Percentiles rank a stretch among this genome's conserved stretches.
These are phyloP conservation scores for Cyclophora punctaria DNA, from an alignment of 2,888 invertebrate genomes.

Conservation along the genomic window DNA sequence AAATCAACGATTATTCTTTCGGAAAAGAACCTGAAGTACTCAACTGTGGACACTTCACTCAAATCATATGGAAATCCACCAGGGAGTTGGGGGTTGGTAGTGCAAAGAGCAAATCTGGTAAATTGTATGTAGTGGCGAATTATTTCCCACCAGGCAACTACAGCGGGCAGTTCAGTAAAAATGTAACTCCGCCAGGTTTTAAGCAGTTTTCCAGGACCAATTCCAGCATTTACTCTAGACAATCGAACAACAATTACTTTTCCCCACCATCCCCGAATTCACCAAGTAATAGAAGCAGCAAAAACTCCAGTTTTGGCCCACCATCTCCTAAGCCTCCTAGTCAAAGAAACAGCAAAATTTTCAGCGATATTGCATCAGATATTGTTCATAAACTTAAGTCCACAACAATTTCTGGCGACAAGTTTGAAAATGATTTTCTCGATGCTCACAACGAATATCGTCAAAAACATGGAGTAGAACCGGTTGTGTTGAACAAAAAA, in stretches of 20 bases:
- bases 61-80: slow-evolving; percentile 88
- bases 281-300: slow-evolving; percentile 19
- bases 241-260: slow-evolving; percentile 44
- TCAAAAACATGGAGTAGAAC: slow-evolving; percentile 79
- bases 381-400: slow-evolving; percentile 54
- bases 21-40: slow-evolving; percentile 79
- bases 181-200: slow-evolving; percentile 77
- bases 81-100: slow-evolving; percentile 84
- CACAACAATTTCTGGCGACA: slow-evolving; percentile 42
- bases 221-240: slow-evolving; percentile 26
- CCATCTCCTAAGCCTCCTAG: slow-evolving; percentile 33
- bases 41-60: slow-evolving; percentile 81
- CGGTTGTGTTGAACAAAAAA: slow-evolving; percentile 78
- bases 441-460: slow-evolving; percentile 84
- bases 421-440: slow-evolving; percentile 82
- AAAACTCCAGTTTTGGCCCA: slow-evolving; percentile 4
- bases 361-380: slow-evolving; percentile 46
- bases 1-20: slow-evolving; percentile 81
- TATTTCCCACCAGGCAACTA: slow-evolving; percentile 90
- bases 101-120: slow-evolving; percentile 83
- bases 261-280: slow-evolving; percentile 32
- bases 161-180: slow-evolving; percentile 80
- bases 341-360: slow-evolving; percentile 45
- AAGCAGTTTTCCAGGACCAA: slow-evolving; percentile 42
- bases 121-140: slow-evolving; percentile 89